Percentiles rank a stretch among this genome's conserved stretches.
phyloP scores from a whole-genome alignment of 2,113 vertebrate genomes.

The Odocoileus virginianus region DNA sequence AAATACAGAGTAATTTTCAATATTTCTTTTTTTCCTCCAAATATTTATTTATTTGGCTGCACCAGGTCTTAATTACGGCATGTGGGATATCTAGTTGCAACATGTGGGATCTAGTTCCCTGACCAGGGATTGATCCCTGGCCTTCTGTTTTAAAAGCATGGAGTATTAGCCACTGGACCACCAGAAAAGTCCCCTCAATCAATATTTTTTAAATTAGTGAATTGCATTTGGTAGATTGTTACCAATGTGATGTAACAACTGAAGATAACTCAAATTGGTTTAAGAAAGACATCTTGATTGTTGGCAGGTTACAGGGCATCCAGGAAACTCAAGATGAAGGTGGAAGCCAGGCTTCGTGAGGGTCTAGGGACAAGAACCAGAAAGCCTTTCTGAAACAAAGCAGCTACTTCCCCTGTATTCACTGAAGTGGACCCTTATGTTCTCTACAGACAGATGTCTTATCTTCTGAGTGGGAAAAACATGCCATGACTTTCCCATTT shows the following conservation, averaged over 20 bases:
- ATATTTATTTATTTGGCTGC: neutral
- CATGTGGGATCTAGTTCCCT: neutral
- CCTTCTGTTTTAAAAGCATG: neutral
- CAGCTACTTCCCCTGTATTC: neutral
- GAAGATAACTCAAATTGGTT: neutral
- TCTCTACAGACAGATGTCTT: neutral
- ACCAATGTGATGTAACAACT: neutral
- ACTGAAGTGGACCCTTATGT: neutral
- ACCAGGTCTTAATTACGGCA: neutral
- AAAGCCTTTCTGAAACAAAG: neutral
- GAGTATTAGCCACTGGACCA: neutral
- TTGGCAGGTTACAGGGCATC: accelerated
- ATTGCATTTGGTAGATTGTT: neutral
- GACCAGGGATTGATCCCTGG: neutral
- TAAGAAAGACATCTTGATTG: neutral
- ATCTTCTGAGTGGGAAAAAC: neutral
- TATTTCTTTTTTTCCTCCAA: neutral
- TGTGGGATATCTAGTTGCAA: neutral
- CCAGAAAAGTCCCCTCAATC: neutral
- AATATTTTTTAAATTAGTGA: neutral
- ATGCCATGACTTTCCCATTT: neutral
- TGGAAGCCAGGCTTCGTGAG: neutral
- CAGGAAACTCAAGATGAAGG: neutral
- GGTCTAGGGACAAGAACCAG: neutral
- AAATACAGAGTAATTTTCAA: neutral